Percentiles rank a stretch among this genome's conserved stretches.
These are phyloP conservation scores for Pica pica DNA, from an alignment of 2,113 vertebrate species.

Conservation along the genomic window DNA sequence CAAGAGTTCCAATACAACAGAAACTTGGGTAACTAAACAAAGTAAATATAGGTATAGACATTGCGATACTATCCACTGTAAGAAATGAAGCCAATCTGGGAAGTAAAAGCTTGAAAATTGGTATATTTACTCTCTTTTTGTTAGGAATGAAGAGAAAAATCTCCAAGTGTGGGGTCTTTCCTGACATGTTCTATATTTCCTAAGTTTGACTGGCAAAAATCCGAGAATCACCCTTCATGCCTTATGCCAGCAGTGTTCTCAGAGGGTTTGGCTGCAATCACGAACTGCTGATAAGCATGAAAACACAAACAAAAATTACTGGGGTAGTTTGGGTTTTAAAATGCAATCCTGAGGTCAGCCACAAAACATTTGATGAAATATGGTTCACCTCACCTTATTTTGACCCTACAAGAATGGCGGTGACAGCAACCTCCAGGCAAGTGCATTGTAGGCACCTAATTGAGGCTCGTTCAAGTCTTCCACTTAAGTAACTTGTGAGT, in stretches of 20 bases:
- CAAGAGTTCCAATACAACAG: slow-evolving; percentile 35
- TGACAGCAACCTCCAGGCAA: not conserved
- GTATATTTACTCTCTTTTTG: not conserved
- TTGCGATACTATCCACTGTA: not conserved
- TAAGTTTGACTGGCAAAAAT: not conserved
- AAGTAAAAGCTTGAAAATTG: not conserved
- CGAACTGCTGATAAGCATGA: not conserved
- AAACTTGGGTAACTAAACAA: not conserved
- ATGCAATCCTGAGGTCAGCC: not conserved
- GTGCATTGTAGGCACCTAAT: not conserved
- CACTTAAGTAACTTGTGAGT: not conserved
- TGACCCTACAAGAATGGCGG: not conserved
- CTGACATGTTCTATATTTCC: not conserved
- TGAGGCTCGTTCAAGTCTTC: not conserved
- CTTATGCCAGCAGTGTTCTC: not conserved
- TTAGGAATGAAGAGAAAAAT: not conserved
- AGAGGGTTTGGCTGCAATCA: not conserved
- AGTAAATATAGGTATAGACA: not conserved
- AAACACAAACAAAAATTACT: not conserved
- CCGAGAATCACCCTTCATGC: not conserved
- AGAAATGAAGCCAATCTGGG: not conserved
- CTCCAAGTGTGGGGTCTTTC: not conserved
- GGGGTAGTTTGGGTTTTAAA: not conserved
- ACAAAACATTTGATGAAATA: not conserved
- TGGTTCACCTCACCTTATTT: not conserved